These are phyloP conservation scores for Babylonia areolata DNA, from an alignment of 1,140 invertebrate species.

Conservation along the genomic window DNA sequence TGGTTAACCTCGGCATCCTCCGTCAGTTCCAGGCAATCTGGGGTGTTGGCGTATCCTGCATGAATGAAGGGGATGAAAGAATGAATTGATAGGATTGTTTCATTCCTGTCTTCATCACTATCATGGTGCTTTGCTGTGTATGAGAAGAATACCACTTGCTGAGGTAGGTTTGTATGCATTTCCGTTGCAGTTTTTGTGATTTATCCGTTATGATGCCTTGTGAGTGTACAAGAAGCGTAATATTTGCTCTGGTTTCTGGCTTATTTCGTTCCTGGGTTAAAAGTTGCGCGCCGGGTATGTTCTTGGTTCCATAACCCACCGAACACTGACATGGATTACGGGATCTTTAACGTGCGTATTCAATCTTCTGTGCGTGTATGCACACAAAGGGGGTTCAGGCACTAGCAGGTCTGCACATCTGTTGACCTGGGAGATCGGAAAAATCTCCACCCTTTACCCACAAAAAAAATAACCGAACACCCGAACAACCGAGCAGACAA, in stretches of 20 bases:
- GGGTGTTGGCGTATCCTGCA: background rate
- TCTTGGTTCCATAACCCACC: no score
- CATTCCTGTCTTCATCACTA: background rate
- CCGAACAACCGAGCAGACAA: background rate
- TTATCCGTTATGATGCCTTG: no score
- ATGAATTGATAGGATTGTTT: background rate
- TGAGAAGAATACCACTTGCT: background rate
- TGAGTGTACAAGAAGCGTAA: no score
- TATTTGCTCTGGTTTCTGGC: background rate
- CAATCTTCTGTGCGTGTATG: background rate
- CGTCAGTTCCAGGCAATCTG: background rate
- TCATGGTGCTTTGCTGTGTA: background rate
- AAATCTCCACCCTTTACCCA: no score
- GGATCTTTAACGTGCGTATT: background rate
- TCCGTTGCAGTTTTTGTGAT: background rate
- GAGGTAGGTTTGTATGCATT: background rate
- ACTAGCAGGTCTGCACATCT: no score
- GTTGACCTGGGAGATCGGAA: no score
- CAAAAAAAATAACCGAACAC: background rate
- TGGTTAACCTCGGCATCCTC: background rate
- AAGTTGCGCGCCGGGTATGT: no score
- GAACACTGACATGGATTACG: no score
- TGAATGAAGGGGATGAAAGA: background rate
- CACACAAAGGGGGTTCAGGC: background rate
- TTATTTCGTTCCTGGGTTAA: no score